Evolutionary conservation across 2,113 vertebrate species (phyloP), one percentile per base, ranked within the genome.

Genomic region (Dipodomys merriami): DNA sequence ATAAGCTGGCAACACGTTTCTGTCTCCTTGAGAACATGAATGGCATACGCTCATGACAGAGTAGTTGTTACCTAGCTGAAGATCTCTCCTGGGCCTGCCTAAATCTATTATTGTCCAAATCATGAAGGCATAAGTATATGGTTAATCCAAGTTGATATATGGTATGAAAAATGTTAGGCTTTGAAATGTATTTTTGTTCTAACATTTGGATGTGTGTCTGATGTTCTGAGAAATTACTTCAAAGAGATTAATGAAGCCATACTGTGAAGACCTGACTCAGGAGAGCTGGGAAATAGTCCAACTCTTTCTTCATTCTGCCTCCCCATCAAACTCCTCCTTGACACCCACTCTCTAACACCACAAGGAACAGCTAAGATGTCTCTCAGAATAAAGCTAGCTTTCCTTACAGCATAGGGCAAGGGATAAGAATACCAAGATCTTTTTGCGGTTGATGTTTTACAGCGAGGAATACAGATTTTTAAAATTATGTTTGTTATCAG

Each of bases 201-300:
- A 94, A 94, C 91, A 93, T 95, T 95, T 94, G 82, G 94, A 94
- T 87, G 91, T 90, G 80, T 93, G 64, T 94, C 78, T 96, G 90
- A 94, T 88, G 85, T 96, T 95, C 90, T 95, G 49, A 96, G 88
- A 96, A 95, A 96, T 90, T 87, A 72, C 71, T 95, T 96, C 95
- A 96, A 95, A 96, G 91, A 93, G 88, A 96, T 96, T 97, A 95
- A 96, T 96, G 95, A 96, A 96, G 73, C 49, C 92, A 27, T 88
- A 69, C 93, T 95, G 94, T 86, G 96, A 94, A 95, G 91, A 96
- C 93, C 91, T 94, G 90, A 95, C 91, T 95, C 84, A 93, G 92
- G 91, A 94, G 62, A 93, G 29, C 92, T 88, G 94, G 94, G 93
- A 96, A 96, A 86, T 27, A 87, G 91, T 95, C 95, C 95, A 96